A percentile compares a stretch with the other conserved stretches of the same genome.
Evolutionary conservation across 2,888 invertebrate species (phyloP).

Genomic region (Oeneis ivallda): DNA sequence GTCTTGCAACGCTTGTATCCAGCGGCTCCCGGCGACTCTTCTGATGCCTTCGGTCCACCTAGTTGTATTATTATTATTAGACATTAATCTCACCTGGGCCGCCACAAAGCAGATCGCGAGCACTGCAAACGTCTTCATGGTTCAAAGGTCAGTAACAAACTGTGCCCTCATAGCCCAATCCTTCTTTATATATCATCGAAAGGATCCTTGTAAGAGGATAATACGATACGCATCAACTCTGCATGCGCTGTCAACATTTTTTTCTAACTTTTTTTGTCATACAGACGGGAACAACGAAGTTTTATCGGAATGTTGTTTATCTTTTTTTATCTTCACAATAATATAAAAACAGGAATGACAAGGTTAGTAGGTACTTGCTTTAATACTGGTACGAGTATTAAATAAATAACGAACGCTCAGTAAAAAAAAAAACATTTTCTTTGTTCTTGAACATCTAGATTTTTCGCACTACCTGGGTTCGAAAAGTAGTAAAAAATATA

Average conservation of each 20-base stretch:
- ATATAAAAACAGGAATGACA: background rate
- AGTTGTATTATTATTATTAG: no score
- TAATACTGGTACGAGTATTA: background rate
- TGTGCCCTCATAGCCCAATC: constrained; percentile 9
- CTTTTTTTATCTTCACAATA: background rate
- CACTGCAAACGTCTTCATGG: constrained; percentile 71
- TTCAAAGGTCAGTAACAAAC: constrained; percentile 39
- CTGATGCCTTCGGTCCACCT: no score
- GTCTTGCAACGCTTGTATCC: no score
- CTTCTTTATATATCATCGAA: constrained; percentile 49
- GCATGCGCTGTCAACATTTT: constrained; percentile 52
- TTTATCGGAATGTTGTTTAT: constrained; percentile 9
- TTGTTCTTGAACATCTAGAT: no score
- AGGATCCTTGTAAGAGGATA: constrained; percentile 30
- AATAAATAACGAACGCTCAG: no score
- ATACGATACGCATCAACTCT: constrained; percentile 9
- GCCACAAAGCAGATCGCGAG: constrained; percentile 66
- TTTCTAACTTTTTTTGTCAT: constrained; percentile 50
- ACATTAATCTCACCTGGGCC: constrained; percentile 41
- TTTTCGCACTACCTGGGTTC: no score
- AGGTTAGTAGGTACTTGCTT: background rate
- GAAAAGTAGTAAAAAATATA: background rate
- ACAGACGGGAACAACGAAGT: background rate
- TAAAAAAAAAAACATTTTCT: no score
- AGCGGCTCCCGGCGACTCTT: no score